Evolutionary conservation across 1,140 invertebrate species (phyloP), one percentile per base, ranked within the genome.

Genomic region (Microplitis demolitor): DNA sequence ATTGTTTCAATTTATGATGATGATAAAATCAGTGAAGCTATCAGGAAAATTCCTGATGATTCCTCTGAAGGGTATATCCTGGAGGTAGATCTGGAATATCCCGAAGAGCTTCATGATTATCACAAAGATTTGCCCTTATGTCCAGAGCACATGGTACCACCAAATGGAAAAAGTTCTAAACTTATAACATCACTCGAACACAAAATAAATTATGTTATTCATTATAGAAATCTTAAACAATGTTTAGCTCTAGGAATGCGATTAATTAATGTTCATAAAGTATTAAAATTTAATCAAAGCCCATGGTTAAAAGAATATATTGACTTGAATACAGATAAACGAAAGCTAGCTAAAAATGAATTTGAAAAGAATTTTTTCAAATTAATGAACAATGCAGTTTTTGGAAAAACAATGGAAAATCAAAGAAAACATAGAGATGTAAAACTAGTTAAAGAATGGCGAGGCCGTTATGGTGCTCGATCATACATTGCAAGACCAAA

Each of bases 51-150:
- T 56, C 37, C 78, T 14, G 76, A 87, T 76, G 79, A 87, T 81
- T 76, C 79, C 61, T 24, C 77, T 16, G 76, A 70, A 54, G 89
- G 90, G 2, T 91, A 87, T 73, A 87, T 90, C 62, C 77, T 91
- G 39, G 89, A 91, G 53, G 70, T 75, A 4, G 74, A 72, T 50
- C 13, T 72, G 4, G 70, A 75, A 35, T 72, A 75, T 62, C 82
- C 82, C 56, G 75, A 77, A 39, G 3, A 82, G 11, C 56, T 90
- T 16, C 90, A 90, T 80, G 82, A 90, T 74, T 5, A 14, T 2
- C 88, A 90, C 79, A 85, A 82, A 72, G 85, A 89, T 74, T 87
- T 89, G 45, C 89, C 88, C 33, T 85, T 89, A 73, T 85, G 84
- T 72, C 77, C 85, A 8, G 83, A 88, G 76, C 81, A 82, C 35